phyloP scores from a whole-genome alignment of 2,797 vertebrate species.

The Orientallactaga sibirica region DNA sequence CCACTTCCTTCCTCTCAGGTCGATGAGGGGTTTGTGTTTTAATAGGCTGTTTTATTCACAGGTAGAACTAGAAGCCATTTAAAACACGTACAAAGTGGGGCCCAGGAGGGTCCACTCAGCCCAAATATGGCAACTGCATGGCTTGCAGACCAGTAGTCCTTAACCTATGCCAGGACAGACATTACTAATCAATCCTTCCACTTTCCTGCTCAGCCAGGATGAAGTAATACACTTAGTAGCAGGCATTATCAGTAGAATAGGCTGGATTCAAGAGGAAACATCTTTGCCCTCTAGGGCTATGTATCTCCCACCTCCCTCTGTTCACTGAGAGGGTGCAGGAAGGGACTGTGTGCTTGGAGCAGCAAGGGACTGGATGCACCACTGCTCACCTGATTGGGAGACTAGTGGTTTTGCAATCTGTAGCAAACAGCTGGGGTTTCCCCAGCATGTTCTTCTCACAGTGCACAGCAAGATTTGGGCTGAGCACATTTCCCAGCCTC shows the following conservation, averaged over 20 bases:
- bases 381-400: background rate
- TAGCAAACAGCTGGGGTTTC: background rate
- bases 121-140: background rate
- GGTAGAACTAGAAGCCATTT: background rate
- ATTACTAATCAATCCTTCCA: background rate
- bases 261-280: background rate
- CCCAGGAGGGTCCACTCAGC: background rate
- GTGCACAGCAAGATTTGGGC: background rate
- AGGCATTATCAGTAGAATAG: background rate
- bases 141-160: background rate
- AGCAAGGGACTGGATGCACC: background rate
- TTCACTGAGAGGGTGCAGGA: background rate
- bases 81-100: background rate
- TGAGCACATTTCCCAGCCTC: background rate
- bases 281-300: background rate
- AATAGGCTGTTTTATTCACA: background rate
- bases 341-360: background rate
- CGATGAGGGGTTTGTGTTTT: background rate
- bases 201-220: background rate
- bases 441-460: background rate
- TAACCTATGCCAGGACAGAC: background rate
- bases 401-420: background rate
- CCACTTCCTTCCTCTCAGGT: background rate
- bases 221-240: background rate
- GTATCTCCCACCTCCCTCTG: accelerated